These are phyloP conservation scores for Brachionus plicatilis DNA, from an alignment of 1,140 invertebrate genomes.

Conservation along the genomic window DNA sequence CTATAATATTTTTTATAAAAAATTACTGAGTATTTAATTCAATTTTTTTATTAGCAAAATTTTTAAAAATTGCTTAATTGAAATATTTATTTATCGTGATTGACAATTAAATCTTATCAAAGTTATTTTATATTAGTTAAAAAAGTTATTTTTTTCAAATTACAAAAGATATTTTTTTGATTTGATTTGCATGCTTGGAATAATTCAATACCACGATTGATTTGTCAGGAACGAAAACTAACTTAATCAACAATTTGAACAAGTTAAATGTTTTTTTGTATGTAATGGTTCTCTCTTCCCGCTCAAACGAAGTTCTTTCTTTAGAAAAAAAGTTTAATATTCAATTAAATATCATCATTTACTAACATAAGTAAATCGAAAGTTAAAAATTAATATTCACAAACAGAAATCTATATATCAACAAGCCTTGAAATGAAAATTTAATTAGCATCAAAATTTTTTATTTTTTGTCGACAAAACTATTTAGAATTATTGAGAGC, in stretches of 20 bases:
- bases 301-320: not conserved
- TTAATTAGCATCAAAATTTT: not conserved
- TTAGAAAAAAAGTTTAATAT: not conserved
- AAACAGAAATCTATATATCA: not conserved
- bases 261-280: not conserved
- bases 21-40: too few relatives aligned
- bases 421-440: not conserved
- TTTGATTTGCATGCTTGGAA: not conserved
- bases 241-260: not conserved
- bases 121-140: too few relatives aligned
- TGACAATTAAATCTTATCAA: not conserved
- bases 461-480: not conserved
- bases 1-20: too few relatives aligned
- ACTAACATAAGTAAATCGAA: not conserved
- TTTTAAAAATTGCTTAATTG: not conserved
- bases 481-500: not conserved
- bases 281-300: not conserved
- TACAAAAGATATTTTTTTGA: not conserved
- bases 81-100: not conserved
- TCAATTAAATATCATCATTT: not conserved
- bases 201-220: not conserved
- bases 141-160: not conserved
- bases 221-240: not conserved
- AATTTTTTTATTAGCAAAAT: not conserved
- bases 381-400: not conserved